These are phyloP conservation scores for Diplodus puntazzo DNA, from an alignment of 2,797 vertebrate species.

Conservation along the genomic window DNA sequence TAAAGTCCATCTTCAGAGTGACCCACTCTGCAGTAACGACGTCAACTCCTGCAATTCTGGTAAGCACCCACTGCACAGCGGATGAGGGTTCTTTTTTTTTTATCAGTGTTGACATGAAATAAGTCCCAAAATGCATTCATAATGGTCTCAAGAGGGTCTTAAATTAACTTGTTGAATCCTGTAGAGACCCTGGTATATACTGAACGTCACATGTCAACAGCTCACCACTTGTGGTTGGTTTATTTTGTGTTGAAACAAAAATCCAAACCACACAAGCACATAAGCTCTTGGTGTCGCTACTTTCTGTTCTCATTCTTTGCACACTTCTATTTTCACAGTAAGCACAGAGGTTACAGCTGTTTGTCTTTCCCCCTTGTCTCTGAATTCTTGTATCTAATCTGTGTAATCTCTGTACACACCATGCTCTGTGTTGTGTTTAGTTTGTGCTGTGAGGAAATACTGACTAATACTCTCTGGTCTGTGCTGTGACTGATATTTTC, in stretches of 20 bases:
- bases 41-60: too few relatives aligned
- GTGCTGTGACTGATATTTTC: constrained; percentile 77
- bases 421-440: neutral
- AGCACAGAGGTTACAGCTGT: neutral
- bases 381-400: neutral
- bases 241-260: neutral
- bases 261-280: neutral
- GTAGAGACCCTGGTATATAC: too few relatives aligned
- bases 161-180: too few relatives aligned
- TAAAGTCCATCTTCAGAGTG: too few relatives aligned
- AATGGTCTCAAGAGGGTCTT: too few relatives aligned
- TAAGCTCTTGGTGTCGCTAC: neutral
- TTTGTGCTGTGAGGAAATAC: constrained; percentile 7
- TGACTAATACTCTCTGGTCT: constrained; percentile 45
- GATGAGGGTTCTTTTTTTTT: too few relatives aligned
- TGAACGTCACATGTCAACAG: neutral
- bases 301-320: constrained; percentile 20
- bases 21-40: too few relatives aligned
- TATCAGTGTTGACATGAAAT: too few relatives aligned
- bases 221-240: constrained; percentile 2
- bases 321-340: neutral
- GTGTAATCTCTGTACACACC: neutral
- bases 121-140: too few relatives aligned
- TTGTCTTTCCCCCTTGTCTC: neutral
- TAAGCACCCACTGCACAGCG: too few relatives aligned